Evolutionary conservation across 2,888 invertebrate genomes (phyloP).

Genomic region (Andrena haemorrhoa): DNA sequence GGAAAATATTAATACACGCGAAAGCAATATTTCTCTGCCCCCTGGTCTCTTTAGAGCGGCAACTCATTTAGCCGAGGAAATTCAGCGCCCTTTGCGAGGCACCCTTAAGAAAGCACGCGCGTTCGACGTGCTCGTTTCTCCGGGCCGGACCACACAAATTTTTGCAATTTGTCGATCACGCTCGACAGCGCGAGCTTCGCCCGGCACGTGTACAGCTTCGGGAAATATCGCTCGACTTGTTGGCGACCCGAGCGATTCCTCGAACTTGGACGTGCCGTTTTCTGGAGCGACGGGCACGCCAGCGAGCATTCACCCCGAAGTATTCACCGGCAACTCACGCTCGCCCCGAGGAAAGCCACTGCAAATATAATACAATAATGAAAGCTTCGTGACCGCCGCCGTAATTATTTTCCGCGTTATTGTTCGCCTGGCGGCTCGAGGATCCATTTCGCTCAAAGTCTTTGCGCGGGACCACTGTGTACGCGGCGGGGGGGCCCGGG

Average conservation of each 20-base stretch:
- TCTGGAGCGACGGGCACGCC: neutral
- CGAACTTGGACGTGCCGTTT: neutral
- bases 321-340: neutral
- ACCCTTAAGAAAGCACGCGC: slow-evolving; percentile 2
- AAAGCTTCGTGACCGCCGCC: slow-evolving; percentile 2
- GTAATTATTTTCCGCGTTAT: slow-evolving; percentile 27
- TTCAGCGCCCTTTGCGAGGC: neutral
- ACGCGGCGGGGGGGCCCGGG: neutral
- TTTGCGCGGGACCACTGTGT: slow-evolving; percentile 22
- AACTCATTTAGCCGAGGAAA: slow-evolving; percentile 9
- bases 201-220: neutral
- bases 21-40: neutral
- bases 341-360: neutral
- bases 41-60: neutral
- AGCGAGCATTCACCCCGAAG: neutral
- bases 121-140: neutral
- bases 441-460: slow-evolving; percentile 3
- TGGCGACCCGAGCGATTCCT: neutral
- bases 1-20: neutral
- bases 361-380: neutral
- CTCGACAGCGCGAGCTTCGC: neutral
- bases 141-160: neutral
- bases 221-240: slow-evolving; percentile 30
- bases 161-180: slow-evolving; percentile 36
- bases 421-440: slow-evolving; percentile 9